Evolutionary conservation across 2,888 invertebrate genomes (phyloP), one percentile per base, ranked within the genome.

Genomic region (Epinotia ramella): DNA sequence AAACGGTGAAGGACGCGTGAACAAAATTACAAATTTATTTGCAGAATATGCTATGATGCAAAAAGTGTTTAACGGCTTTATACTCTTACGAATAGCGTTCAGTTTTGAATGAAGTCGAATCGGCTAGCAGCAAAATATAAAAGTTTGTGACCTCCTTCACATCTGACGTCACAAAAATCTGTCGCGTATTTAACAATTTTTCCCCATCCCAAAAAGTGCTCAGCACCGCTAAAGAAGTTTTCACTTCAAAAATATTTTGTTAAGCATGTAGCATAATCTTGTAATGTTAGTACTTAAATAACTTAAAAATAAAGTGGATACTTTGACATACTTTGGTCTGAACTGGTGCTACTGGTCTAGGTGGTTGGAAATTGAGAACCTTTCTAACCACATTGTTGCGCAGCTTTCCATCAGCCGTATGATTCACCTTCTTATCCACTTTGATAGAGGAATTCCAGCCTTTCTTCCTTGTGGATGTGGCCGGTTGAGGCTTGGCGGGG

Each of bases 401-500:
- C 75, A 88, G 79, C 33, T 88, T 86, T 2, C 87, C 89, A 76
- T 89, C 84, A 9, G 84, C 85, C 62, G 89, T 91, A 67, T 87
- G 87, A 79, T 86, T 91, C 28, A 89, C 82, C 28, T 79, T 87
- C 81, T 89, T 92, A 28, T 89, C 89, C 33, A 92, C 80, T 81
- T 94, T 94, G 0, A 91, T 84, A 20, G 94, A 93, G 0, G 91
- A 89, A 76, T 94, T 94, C 94, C 94, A 94, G n/a, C 78, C 87
- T 71, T 85, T 88, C 77, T 88, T 91, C 76, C 84, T 92, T 0
- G 80, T 73, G 7, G 89, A 87, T 40, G 85, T 77, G 18, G 80
- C 64, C 13, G 78, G 77, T 68, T 84, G 87, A 0, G 78, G 69
- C 67, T 79, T 84, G 77, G 75, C 85, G 0, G 89, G 87, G 0